Evolutionary conservation across 2,113 vertebrate genomes (phyloP), one percentile per base, ranked within the genome.

Genomic region (Lynx canadensis): DNA sequence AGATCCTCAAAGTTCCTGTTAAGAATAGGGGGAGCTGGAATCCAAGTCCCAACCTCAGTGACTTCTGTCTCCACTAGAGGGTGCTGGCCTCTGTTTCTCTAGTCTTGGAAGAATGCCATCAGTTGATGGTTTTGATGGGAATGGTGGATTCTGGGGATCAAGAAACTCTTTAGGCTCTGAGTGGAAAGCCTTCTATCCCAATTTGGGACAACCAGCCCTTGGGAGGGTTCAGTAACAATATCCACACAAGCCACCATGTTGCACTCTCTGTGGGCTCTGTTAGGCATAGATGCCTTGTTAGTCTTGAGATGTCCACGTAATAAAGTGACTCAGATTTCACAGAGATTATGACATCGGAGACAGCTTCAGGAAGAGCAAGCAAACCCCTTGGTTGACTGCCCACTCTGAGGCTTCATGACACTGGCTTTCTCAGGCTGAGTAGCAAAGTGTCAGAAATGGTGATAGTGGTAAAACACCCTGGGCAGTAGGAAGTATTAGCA

Each of bases 201-300:
- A 12, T 33, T 33, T 55, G 19, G 23, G 48, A 79, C 48, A 41
- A 21, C 19, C 41, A 76, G 73, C 7, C 9, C 4, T 55, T 9
- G 4, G 8, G 15, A 57, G 15, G 36, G 29, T 16, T 33, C 6
- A 1, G 7, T 82, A 57, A 29, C 9, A 2, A 4, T 4, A 0
- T 31, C 45, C 50, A 36, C 23, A 38, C 6, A 78, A 19, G 66
- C 2, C 55, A 7, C 15, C 14, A 13, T 7, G 27, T 6, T 13
- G 14, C 3, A 27, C 31, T 4, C 71, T 68, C 38, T 31, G 4
- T 33, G 71, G 21, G 29, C 38, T 63, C 57, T 89, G 16, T 4
- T 31, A 14, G 41, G 38, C 23, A 55, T 1, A 52, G 33, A 65
- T 33, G 4, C 3, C 38, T 50, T 18, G 38, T 38, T 31, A 33